These are phyloP conservation scores for Danio albolineatus DNA, from an alignment of 2,797 vertebrate species.

Conservation along the genomic window DNA sequence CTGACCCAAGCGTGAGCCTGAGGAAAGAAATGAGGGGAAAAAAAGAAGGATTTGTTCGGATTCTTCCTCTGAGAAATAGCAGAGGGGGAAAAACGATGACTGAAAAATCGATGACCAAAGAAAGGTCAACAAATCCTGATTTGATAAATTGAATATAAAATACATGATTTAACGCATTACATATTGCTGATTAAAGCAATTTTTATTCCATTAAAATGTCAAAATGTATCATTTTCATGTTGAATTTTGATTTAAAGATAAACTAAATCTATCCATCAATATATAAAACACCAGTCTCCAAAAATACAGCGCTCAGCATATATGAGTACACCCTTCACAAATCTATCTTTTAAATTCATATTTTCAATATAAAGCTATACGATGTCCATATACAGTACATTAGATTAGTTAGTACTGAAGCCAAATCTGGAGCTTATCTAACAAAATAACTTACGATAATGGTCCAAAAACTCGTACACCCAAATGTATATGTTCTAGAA, in stretches of 20 bases:
- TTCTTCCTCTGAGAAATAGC: slow-evolving; percentile 11
- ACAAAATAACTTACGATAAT: too few relatives aligned
- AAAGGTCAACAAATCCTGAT: slow-evolving; percentile 50
- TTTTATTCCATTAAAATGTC: too few relatives aligned
- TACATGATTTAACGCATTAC: background rate
- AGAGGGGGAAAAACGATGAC: background rate
- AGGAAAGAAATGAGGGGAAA: slow-evolving; percentile 60
- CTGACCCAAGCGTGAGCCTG: slow-evolving; percentile 70
- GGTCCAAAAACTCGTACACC: too few relatives aligned
- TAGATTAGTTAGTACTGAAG: too few relatives aligned
- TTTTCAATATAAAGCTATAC: too few relatives aligned
- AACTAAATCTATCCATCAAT: background rate
- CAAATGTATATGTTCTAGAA: too few relatives aligned
- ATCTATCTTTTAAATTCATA: too few relatives aligned
- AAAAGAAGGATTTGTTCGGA: slow-evolving; percentile 65
- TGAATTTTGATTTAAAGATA: slow-evolving; percentile 40
- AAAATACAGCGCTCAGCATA: too few relatives aligned
- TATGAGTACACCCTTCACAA: too few relatives aligned
- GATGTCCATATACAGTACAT: too few relatives aligned
- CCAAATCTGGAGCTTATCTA: too few relatives aligned
- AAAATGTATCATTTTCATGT: background rate
- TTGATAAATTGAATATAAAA: slow-evolving; percentile 45
- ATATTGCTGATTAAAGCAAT: background rate
- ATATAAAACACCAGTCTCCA: too few relatives aligned
- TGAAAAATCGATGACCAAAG: slow-evolving; percentile 52